Conservation (phyloP, 2,888 invertebrate species). For the Malacosoma neustria region DNA sequence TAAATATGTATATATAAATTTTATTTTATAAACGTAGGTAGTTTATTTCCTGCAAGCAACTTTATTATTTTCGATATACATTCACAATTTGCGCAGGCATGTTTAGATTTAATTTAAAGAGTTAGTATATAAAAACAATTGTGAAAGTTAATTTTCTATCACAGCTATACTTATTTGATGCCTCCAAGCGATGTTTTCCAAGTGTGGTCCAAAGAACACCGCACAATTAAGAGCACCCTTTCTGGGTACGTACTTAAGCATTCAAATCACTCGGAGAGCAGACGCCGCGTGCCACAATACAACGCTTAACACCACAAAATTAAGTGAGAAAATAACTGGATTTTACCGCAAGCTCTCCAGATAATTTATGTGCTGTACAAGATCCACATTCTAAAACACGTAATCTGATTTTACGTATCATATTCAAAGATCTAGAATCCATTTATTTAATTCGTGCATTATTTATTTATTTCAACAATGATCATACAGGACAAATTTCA, state of each 20-base stretch:
- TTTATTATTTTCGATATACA: too few relatives aligned
- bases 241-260: slow-evolving; percentile 53
- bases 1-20: too few relatives aligned
- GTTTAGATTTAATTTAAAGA: too few relatives aligned
- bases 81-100: too few relatives aligned
- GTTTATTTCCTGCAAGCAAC: too few relatives aligned
- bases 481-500: too few relatives aligned
- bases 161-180: slow-evolving; percentile 13
- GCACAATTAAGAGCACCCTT: slow-evolving; percentile 63
- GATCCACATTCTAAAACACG: slow-evolving; percentile 32
- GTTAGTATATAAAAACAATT: too few relatives aligned
- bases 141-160: slow-evolving; percentile 9
- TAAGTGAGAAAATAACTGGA: slow-evolving; percentile 60
- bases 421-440: too few relatives aligned
- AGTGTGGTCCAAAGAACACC: slow-evolving; percentile 42
- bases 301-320: slow-evolving; percentile 57
- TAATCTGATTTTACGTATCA: too few relatives aligned
- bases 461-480: too few relatives aligned
- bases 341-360: slow-evolving; percentile 22
- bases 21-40: too few relatives aligned
- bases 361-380: slow-evolving; percentile 46
- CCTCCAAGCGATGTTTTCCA: slow-evolving; percentile 24
- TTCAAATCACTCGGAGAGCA: slow-evolving; percentile 58
- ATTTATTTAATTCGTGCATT: too few relatives aligned
- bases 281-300: slow-evolving; percentile 51